phyloP scores from a whole-genome alignment of 2,113 vertebrate genomes.

The Coptodon rendalli region DNA sequence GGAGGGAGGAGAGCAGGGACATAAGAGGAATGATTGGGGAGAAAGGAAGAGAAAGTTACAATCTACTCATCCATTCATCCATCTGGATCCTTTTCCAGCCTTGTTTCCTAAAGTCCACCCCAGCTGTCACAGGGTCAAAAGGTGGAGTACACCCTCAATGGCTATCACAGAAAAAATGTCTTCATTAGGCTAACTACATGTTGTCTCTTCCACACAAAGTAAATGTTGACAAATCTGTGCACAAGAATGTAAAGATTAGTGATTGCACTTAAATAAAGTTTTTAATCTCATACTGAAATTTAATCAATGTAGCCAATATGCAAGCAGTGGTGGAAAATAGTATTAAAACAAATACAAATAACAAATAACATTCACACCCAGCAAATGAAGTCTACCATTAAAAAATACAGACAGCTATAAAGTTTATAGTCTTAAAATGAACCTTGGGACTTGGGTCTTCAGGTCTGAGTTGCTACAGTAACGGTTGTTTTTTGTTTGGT shows the following conservation, averaged over 20 bases:
- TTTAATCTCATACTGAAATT: not conserved
- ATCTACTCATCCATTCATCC: not conserved
- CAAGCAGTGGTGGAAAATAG: not conserved
- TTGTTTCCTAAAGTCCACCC: not conserved
- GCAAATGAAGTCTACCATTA: not conserved
- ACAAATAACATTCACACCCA: not conserved
- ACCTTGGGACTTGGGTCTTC: not conserved
- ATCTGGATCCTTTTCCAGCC: not conserved
- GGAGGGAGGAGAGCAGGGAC: not conserved
- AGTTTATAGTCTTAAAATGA: conserved; percentile 27
- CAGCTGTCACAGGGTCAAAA: not conserved
- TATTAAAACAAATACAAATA: not conserved
- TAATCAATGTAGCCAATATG: not conserved
- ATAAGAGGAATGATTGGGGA: not conserved
- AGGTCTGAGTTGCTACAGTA: not conserved
- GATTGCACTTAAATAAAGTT: not conserved
- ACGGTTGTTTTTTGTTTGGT: not conserved
- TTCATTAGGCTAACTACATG: not conserved
- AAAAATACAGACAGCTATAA: conserved; percentile 8
- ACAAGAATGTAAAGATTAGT: not conserved
- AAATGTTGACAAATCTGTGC: not conserved
- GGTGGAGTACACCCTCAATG: not conserved
- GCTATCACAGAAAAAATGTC: not conserved
- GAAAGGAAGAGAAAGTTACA: not conserved
- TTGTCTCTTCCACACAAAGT: not conserved